Evolutionary conservation across 2,113 vertebrate genomes (phyloP).

Genomic region (Salminus brasiliensis): DNA sequence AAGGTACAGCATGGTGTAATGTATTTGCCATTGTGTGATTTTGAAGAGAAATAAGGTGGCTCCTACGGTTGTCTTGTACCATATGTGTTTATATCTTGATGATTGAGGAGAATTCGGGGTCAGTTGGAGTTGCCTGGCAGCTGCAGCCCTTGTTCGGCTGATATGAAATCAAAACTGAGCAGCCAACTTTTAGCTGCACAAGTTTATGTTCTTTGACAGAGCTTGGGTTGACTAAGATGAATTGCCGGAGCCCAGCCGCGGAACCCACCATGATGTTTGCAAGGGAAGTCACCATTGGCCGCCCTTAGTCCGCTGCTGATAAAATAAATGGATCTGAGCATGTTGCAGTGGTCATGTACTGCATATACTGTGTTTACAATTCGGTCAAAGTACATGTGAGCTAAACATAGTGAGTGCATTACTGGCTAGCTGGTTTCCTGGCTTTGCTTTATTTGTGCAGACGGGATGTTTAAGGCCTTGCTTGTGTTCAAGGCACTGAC

Average conservation of each 20-base stretch:
- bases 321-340: conserved; percentile 31
- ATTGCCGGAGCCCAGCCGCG: conserved; percentile 23
- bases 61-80: neutral
- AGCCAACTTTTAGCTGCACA: conserved; percentile 45
- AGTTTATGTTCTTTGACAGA: conserved; percentile 37
- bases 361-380: conserved; percentile 14
- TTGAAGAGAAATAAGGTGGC: conserved; percentile 33
- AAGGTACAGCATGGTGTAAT: neutral
- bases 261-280: conserved; percentile 14
- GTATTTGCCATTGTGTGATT: conserved; percentile 16
- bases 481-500: conserved; percentile 14
- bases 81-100: conserved; percentile 48
- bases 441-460: conserved; percentile 34
- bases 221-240: conserved; percentile 50
- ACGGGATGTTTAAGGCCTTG: neutral
- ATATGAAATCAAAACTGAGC: conserved; percentile 48
- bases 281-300: conserved; percentile 14
- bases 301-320: conserved; percentile 33
- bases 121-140: conserved; percentile 35
- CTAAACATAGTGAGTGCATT: conserved; percentile 22
- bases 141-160: conserved; percentile 10
- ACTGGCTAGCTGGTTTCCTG: conserved; percentile 25
- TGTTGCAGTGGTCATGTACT: conserved; percentile 24
- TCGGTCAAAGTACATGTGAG: conserved; percentile 21
- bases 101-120: conserved; percentile 31